Evolutionary conservation across 2,113 vertebrate species (phyloP), one percentile per base, ranked within the genome.

Genomic region (Ia io): DNA sequence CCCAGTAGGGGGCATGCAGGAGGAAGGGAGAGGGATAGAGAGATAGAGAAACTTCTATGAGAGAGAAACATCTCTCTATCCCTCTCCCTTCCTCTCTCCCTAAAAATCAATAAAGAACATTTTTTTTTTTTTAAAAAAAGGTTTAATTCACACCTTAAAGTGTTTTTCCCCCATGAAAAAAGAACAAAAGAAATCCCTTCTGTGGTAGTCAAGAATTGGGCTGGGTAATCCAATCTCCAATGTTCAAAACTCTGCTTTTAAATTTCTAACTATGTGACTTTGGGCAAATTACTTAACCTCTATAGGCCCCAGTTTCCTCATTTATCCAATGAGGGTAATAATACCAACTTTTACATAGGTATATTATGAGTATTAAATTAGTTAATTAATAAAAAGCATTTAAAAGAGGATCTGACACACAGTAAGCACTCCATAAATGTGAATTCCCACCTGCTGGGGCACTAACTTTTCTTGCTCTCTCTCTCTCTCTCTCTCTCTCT

Each of bases 271-370:
- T 37, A 18, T 53, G 35, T 91, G 87, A 88, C n/a, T 90, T 73
- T 86, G 84, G 49, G 30, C 22, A 92, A 94, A 83, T 78, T 73
- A 77, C 37, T 95, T 80, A 76, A 87, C 47, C 23, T 86, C 37
- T 44, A 5, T 12, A 84, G 76, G 63, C 49, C 80, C 17, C 25
- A 63, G 2, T 95, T 73, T 91, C 32, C 49, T 86, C 37, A 78
- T 71, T 83, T 95, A 84, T 67, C 40, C 93, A 94, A 51, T 76
- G 14, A 92, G 30, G 35, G 73, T 95, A 63, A 63, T 95, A 91
- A 92, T 90, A 84, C 37, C 74, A 79, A 56, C 23, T 92, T 79
- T 30, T 65, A 94, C 49, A 71, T 90, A 70, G 25, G 6, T 84
- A 47, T 84, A 53, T 61, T 40, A 42, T 73, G 35, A 92, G 9